Conservation (phyloP, 2,113 vertebrate species). For the Martes martes region DNA sequence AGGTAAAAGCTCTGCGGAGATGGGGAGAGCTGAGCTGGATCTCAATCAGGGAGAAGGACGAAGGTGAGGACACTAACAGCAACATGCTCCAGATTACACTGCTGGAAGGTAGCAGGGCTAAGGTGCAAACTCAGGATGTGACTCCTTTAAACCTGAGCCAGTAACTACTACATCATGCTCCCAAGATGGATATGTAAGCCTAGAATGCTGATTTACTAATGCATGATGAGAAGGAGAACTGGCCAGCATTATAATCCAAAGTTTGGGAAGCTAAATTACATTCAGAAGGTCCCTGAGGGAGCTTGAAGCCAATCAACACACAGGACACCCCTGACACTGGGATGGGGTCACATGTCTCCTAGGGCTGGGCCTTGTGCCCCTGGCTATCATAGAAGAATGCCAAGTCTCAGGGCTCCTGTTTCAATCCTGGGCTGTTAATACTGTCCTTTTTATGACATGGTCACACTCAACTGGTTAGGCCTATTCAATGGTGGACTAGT, state of each 20-base stretch:
- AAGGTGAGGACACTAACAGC: neutral
- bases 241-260: neutral
- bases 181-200: fast-evolving
- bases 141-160: neutral
- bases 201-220: neutral
- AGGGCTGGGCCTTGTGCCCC: neutral
- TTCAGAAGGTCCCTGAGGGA: neutral
- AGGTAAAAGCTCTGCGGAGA: neutral
- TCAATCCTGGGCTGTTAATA: neutral
- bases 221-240: neutral
- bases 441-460: neutral
- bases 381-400: neutral
- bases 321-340: too few species aligned
- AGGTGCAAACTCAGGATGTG: neutral
- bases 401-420: too few species aligned
- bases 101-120: neutral
- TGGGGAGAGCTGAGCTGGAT: neutral
- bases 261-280: neutral
- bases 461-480: neutral
- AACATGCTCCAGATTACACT: neutral
- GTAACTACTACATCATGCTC: neutral
- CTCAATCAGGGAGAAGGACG: neutral
- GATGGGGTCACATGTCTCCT: neutral
- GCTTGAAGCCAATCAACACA: neutral
- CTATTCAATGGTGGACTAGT: neutral